phyloP scores from a whole-genome alignment of 1,140 invertebrate species.

The Holotrichia oblita region DNA sequence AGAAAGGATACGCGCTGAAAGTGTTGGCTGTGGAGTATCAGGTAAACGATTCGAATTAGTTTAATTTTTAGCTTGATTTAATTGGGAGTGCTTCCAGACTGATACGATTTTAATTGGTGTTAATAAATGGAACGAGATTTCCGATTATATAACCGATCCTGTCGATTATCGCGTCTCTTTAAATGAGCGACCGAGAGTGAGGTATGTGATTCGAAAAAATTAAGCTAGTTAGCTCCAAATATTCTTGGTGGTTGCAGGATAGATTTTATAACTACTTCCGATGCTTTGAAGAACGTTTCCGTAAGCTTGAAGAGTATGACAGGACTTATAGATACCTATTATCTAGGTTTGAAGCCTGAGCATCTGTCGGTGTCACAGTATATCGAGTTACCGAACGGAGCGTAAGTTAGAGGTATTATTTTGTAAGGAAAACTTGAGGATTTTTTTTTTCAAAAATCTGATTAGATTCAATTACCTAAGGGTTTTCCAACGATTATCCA shows the following conservation, averaged over 20 bases:
- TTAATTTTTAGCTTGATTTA: neutral
- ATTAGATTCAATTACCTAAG: too few species aligned
- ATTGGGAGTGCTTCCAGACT: slow-evolving; percentile 47
- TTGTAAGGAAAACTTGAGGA: too few species aligned
- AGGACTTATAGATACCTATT: slow-evolving; percentile 55
- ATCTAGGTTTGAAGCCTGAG: slow-evolving; percentile 47
- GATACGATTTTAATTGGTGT: slow-evolving; percentile 56
- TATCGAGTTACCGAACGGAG: slow-evolving; percentile 57
- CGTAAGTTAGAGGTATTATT: too few species aligned
- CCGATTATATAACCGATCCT: slow-evolving; percentile 54
- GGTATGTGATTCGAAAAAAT: slow-evolving; percentile 44
- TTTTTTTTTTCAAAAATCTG: too few species aligned
- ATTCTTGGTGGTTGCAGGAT: slow-evolving; percentile 50
- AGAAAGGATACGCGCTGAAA: slow-evolving; percentile 49
- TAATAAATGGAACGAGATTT: slow-evolving; percentile 49
- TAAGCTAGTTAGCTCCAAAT: too few species aligned
- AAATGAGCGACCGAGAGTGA: slow-evolving; percentile 55
- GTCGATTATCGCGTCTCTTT: slow-evolving; percentile 57
- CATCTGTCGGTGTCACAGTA: slow-evolving; percentile 54
- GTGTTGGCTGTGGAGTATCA: slow-evolving; percentile 53
- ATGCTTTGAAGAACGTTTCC: slow-evolving; percentile 53
- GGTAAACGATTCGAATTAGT: slow-evolving; percentile 43
- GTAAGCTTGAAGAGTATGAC: slow-evolving; percentile 50
- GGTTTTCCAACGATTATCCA: too few species aligned
- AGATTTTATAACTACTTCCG: slow-evolving; percentile 52